Percentiles rank a stretch among this genome's conserved stretches.
Evolutionary conservation across 2,797 vertebrate species (phyloP).

Genomic region (Podarcis siculus): DNA sequence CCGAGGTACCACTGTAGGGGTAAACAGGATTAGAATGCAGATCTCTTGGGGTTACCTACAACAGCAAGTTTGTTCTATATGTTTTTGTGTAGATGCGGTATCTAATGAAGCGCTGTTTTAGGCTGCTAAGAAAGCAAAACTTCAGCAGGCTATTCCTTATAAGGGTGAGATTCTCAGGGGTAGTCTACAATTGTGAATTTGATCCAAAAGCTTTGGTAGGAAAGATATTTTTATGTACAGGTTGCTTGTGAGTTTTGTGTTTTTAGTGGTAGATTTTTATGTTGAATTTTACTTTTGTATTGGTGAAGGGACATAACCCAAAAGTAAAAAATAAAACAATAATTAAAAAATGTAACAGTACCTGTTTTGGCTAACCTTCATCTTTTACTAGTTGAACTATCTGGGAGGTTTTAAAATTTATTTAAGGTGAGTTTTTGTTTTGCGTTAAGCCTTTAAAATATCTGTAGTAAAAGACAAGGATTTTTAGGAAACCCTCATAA

Average conservation of each 20-base stretch:
- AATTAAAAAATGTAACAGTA: background rate
- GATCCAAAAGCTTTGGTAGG: background rate
- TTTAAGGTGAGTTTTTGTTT: background rate
- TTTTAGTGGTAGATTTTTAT: background rate
- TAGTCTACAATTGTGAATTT: rapidly evolving
- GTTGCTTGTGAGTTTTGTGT: background rate
- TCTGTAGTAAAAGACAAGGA: background rate
- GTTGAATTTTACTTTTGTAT: background rate
- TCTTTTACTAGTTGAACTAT: background rate
- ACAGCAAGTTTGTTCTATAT: conserved; percentile 8
- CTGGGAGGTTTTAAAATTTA: background rate
- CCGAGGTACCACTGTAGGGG: conserved; percentile 30
- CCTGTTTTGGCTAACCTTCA: background rate
- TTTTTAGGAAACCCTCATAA: background rate
- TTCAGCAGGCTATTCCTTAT: rapidly evolving
- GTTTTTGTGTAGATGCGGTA: background rate
- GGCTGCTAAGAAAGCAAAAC: rapidly evolving
- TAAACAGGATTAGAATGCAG: conserved; percentile 54
- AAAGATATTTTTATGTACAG: background rate
- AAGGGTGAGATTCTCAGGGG: background rate
- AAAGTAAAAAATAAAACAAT: background rate
- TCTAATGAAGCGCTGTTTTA: background rate
- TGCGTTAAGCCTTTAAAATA: background rate
- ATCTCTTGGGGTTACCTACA: conserved; percentile 1
- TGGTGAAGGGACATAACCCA: background rate